Conservation (phyloP, 1,140 invertebrate genomes). For the Asbolus verrucosus region DNA sequence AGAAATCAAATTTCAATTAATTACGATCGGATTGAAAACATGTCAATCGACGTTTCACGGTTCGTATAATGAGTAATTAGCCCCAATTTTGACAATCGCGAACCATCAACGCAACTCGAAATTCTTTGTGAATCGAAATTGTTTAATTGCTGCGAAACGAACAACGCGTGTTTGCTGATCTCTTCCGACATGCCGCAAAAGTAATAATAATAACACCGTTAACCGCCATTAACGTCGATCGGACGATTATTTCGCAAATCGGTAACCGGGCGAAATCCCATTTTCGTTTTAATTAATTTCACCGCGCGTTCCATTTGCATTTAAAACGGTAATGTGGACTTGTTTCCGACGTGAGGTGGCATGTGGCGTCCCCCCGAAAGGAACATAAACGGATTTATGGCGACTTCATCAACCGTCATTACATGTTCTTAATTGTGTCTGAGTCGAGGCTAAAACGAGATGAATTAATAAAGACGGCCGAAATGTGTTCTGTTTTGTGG, state of each 20-base stretch:
- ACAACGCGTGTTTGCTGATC: neutral
- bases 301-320: slow-evolving; percentile 18
- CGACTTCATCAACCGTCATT: slow-evolving; percentile 26
- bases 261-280: slow-evolving; percentile 23
- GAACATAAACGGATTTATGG: slow-evolving; percentile 21
- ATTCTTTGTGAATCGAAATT: slow-evolving; percentile 23
- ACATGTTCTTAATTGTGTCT: slow-evolving; percentile 16
- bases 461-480: slow-evolving; percentile 5
- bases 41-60: slow-evolving; percentile 28
- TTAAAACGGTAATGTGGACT: slow-evolving; percentile 4
- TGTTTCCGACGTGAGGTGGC: slow-evolving; percentile 18
- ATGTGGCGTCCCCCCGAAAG: neutral
- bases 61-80: slow-evolving; percentile 25
- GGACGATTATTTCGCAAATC: slow-evolving; percentile 23
- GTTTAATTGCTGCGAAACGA: slow-evolving; percentile 24
- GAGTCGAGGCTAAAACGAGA: slow-evolving; percentile 15
- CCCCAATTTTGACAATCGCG: slow-evolving; percentile 15
- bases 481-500: no score
- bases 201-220: slow-evolving; percentile 28
- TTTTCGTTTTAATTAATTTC: slow-evolving; percentile 39
- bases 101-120: slow-evolving; percentile 3
- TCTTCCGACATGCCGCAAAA: slow-evolving; percentile 15
- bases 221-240: slow-evolving; percentile 27
- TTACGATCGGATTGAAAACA: slow-evolving; percentile 29
- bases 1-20: slow-evolving; percentile 36